Conservation (phyloP, 2,888 invertebrate genomes). For the Tachystola acroxantha region DNA sequence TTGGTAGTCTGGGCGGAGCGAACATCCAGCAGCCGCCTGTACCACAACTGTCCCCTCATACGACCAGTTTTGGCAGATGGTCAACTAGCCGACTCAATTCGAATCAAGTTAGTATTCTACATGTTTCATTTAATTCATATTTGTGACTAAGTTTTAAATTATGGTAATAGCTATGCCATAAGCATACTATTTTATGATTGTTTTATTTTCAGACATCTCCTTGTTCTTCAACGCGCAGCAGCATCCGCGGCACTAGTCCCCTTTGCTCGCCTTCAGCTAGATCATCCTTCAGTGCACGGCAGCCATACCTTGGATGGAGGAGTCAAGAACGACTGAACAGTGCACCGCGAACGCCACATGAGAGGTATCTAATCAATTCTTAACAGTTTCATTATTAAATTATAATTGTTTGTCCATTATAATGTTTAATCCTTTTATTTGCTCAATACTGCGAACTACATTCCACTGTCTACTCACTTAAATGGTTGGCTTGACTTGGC, state of each 20-base stretch:
- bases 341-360: slow-evolving; percentile 91
- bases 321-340: slow-evolving; percentile 89
- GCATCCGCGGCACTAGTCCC: slow-evolving; percentile 84
- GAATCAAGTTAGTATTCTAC: slow-evolving; percentile 62
- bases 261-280: slow-evolving; percentile 81
- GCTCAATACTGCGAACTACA: too few species aligned
- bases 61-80: slow-evolving; percentile 82
- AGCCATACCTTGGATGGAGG: slow-evolving; percentile 94
- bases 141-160: too few species aligned
- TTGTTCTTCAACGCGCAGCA: slow-evolving; percentile 85
- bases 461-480: too few species aligned
- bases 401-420: too few species aligned
- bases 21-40: slow-evolving; percentile 74
- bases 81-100: slow-evolving; percentile 87
- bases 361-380: slow-evolving; percentile 82
- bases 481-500: too few species aligned
- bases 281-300: slow-evolving; percentile 89
- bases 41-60: slow-evolving; percentile 67
- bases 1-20: slow-evolving; percentile 83
- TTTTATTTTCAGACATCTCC: slow-evolving; percentile 79
- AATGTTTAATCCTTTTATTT: too few species aligned
- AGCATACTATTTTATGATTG: too few species aligned
- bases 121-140: too few species aligned
- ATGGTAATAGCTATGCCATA: too few species aligned
- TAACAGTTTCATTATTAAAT: too few species aligned